Evolutionary conservation across 2,888 invertebrate genomes (phyloP), one percentile per base, ranked within the genome.

Genomic region (Pinctada fucata): DNA sequence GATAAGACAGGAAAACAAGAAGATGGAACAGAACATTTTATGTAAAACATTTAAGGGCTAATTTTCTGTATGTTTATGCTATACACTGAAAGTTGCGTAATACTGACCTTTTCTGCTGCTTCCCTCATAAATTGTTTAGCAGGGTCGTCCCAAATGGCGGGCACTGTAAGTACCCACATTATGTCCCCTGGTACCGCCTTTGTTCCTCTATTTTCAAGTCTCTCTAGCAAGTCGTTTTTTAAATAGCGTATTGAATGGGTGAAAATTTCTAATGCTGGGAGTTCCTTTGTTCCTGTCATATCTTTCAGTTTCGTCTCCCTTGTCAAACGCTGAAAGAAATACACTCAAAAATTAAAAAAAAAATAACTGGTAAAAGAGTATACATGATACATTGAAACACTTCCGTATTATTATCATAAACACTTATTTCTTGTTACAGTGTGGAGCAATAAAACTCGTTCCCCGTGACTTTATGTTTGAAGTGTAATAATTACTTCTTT

Each of bases 101-200:
- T 31, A 31, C 31, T 31, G n/a, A 72, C 72, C 72, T 72, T 52
- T 52, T 72, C 10, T 31, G 72, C 72, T 45, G 72, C 72, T 8
- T 72, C 52, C 47, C 58, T 50, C 72, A 72, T 72, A 47, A 72
- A 72, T 0, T 45, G 10, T n/a, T 72, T 72, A 5, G 72, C 72
- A 2, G 72, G 45, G n/a, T 72, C 72, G 47, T 72, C 72, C 72
- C 72, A 72, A 13, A 72, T 72, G 51, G 72, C 72, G 45, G 72
- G 72, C 4, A 72, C 72, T 8, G 72, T 72, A 2, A 72, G 58
- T 16, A 72, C 72, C 72, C 72, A 72, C 8, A 5, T n/a, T 8
- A 72, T 72, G 58, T 72, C 72, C 31, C 52, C 72, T 3, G 50
- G 47, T n/a, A 52, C 13, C 16, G 52, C 47, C 6, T 13, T 72